Percentiles rank a stretch among this genome's conserved stretches.
Evolutionary conservation across 2,888 invertebrate genomes (phyloP).

Genomic region (Dicycla oo): DNA sequence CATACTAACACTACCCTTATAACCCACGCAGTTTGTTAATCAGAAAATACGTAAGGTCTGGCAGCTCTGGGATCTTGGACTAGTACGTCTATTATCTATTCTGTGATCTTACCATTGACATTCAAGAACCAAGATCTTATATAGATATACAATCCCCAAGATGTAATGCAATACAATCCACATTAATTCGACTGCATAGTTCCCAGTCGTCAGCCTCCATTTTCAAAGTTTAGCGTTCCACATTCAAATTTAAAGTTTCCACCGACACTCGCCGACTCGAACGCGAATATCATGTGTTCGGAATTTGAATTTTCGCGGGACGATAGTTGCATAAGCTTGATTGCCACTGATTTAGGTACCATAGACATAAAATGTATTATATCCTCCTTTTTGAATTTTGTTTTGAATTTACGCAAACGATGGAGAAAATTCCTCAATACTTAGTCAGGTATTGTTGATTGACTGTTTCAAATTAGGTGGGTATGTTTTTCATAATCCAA

Average conservation of each 20-base stretch:
- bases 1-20: too few relatives aligned
- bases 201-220: slow-evolving; percentile 70
- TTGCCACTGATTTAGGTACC: slow-evolving; percentile 47
- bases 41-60: too few relatives aligned
- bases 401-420: neutral
- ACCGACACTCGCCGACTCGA: slow-evolving; percentile 71
- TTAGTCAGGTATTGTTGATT: neutral
- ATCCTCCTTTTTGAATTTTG: neutral
- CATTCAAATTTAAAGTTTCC: slow-evolving; percentile 83
- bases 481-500: neutral
- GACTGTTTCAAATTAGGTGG: neutral
- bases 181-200: slow-evolving; percentile 63
- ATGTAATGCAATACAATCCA: slow-evolving; percentile 51
- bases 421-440: neutral
- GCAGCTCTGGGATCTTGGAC: too few relatives aligned
- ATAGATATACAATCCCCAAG: too few relatives aligned
- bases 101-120: neutral
- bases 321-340: slow-evolving; percentile 51
- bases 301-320: slow-evolving; percentile 70
- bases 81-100: too few relatives aligned
- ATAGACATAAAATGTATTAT: slow-evolving; percentile 3
- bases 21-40: too few relatives aligned
- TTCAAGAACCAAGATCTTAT: slow-evolving; percentile 12
- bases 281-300: slow-evolving; percentile 71
- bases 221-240: slow-evolving; percentile 79